Evolutionary conservation across 2,888 invertebrate genomes (phyloP).

Genomic region (Ichneumoninae sp.): DNA sequence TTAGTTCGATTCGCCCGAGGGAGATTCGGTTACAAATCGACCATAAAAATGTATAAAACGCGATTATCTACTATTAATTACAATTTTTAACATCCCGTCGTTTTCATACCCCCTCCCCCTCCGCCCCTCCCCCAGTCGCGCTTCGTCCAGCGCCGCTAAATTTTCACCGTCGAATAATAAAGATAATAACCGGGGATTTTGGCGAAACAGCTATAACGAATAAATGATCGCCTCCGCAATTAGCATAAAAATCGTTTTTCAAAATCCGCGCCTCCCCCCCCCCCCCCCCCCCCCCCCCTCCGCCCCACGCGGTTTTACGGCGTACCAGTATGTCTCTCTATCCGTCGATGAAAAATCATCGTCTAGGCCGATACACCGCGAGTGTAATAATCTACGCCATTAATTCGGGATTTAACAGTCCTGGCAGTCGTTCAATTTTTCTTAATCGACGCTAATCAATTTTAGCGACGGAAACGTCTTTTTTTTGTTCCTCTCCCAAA

Average conservation of each 20-base stretch:
- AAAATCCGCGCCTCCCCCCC: slow-evolving; percentile 20
- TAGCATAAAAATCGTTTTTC: slow-evolving; percentile 49
- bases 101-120: slow-evolving; percentile 38
- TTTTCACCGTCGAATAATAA: slow-evolving; percentile 59
- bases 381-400: slow-evolving; percentile 43
- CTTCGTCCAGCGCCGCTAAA: slow-evolving; percentile 27
- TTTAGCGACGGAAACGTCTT: background rate
- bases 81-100: slow-evolving; percentile 71
- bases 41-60: slow-evolving; percentile 82
- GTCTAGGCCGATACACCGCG: slow-evolving; percentile 18
- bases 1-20: slow-evolving; percentile 59
- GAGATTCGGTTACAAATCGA: slow-evolving; percentile 80
- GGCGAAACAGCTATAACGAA: slow-evolving; percentile 43
- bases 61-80: slow-evolving; percentile 80
- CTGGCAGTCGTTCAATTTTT: slow-evolving; percentile 52
- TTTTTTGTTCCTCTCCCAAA: background rate
- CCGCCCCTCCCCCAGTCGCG: background rate
- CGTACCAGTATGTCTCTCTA: background rate
- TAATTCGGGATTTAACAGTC: slow-evolving; percentile 30
- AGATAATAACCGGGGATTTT: slow-evolving; percentile 41
- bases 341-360: slow-evolving; percentile 59
- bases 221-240: slow-evolving; percentile 56
- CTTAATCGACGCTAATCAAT: slow-evolving; percentile 55
- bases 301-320: background rate
- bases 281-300: background rate